Percentiles rank a stretch among this genome's conserved stretches.
Conservation (phyloP, 2,888 invertebrate genomes). For the Epinotia nisella region DNA sequence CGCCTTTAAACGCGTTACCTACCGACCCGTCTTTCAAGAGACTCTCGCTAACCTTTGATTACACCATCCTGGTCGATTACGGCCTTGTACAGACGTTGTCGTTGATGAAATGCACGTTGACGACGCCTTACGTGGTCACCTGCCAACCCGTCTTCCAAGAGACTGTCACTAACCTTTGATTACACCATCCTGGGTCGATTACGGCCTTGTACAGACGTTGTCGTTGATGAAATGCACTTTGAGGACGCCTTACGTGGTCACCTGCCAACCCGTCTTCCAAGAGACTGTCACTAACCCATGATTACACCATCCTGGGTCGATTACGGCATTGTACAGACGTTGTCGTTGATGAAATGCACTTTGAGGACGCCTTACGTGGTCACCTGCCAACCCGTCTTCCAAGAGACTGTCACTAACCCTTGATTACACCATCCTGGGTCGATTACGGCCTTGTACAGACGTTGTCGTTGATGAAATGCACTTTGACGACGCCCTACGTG, state of each 20-base stretch:
- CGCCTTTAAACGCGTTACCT: too few relatives aligned
- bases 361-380: constrained; percentile 96
- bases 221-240: constrained; percentile 99
- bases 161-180: constrained; percentile 86
- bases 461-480: constrained; percentile 99
- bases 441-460: constrained; percentile 99
- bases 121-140: constrained; percentile 90
- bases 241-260: constrained; percentile 93
- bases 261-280: too few relatives aligned
- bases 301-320: constrained; percentile 99
- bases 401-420: constrained; percentile 66
- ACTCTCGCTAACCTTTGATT: constrained; percentile 87
- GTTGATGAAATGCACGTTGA: constrained; percentile 98
- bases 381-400: too few relatives aligned
- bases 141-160: too few relatives aligned
- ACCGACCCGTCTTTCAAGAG: too few relatives aligned
- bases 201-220: constrained; percentile 99
- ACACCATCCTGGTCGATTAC: constrained; percentile 99
- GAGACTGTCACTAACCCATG: constrained; percentile 75
- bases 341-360: constrained; percentile 99
- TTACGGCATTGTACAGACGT: constrained; percentile 99
- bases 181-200: constrained; percentile 99
- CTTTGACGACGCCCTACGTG: constrained; percentile 97
- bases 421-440: constrained; percentile 99
- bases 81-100: constrained; percentile 99